phyloP scores from a whole-genome alignment of 1,140 invertebrate species.

The Paraescarpia echinospica region DNA sequence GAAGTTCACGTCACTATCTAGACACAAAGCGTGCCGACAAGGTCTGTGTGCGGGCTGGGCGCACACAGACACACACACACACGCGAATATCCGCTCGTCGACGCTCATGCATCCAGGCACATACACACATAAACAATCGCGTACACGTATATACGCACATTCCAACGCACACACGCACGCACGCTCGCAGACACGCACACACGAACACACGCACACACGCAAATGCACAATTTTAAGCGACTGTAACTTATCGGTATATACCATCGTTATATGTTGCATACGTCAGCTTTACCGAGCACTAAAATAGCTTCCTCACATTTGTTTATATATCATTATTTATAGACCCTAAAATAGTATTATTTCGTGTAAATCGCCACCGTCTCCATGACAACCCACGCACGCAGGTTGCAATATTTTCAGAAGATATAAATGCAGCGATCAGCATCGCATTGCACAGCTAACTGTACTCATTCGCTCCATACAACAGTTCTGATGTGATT shows the following conservation, averaged over 20 bases:
- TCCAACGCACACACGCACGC: constrained; percentile 27
- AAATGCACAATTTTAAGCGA: background rate
- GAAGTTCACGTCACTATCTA: background rate
- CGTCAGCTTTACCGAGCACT: too few relatives aligned
- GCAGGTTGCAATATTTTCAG: background rate
- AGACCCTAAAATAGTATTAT: background rate
- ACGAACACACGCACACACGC: constrained; percentile 24
- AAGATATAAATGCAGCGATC: background rate
- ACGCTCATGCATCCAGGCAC: background rate
- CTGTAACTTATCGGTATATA: background rate
- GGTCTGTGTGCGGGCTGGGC: background rate
- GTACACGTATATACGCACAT: constrained; percentile 11
- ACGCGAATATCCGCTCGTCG: too few relatives aligned
- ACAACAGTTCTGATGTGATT: background rate
- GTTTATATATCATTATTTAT: too few relatives aligned
- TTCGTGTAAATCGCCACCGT: background rate
- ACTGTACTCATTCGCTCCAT: background rate
- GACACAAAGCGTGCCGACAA: background rate
- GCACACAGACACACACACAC: background rate
- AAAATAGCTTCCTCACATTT: too few relatives aligned
- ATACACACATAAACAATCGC: background rate
- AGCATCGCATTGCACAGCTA: background rate
- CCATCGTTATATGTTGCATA: background rate
- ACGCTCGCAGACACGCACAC: constrained; percentile 28
- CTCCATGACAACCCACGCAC: background rate